phyloP scores from a whole-genome alignment of 2,888 invertebrate species.

The Dolomedes plantarius region DNA sequence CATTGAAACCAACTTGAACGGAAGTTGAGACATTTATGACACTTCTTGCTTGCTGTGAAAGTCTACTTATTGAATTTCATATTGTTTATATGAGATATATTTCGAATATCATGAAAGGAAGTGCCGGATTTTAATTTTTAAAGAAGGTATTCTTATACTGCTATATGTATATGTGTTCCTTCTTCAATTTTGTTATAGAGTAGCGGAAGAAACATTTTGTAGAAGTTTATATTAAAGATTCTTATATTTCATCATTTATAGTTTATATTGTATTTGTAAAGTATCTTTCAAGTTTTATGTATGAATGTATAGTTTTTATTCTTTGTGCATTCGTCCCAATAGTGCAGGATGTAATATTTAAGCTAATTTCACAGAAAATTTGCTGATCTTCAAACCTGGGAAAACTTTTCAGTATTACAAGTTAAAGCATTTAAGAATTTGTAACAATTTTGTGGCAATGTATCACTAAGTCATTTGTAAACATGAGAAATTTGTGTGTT shows the following conservation, averaged over 20 bases:
- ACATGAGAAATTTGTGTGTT: background rate
- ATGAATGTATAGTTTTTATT: slow-evolving; percentile 52
- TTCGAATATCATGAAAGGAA: too few relatives aligned
- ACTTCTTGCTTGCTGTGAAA: slow-evolving; percentile 17
- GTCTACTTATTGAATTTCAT: slow-evolving; percentile 40
- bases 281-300: slow-evolving; percentile 4
- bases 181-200: slow-evolving; percentile 6
- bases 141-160: too few relatives aligned
- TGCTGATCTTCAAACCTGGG: background rate
- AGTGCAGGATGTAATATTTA: background rate
- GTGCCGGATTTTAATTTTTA: too few relatives aligned
- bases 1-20: slow-evolving; percentile 83
- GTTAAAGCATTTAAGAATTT: background rate
- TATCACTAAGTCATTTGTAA: background rate
- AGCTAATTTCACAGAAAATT: background rate
- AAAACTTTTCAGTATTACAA: background rate
- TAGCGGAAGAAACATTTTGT: background rate
- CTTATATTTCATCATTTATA: slow-evolving; percentile 44
- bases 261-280: slow-evolving; percentile 56
- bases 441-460: background rate
- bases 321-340: background rate
- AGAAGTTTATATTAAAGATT: slow-evolving; percentile 32
- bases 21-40: slow-evolving; percentile 42
- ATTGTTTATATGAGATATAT: background rate
- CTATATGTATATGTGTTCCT: background rate